Evolutionary conservation across 2,888 invertebrate genomes (phyloP), one percentile per base, ranked within the genome.

Genomic region (Folsomia candida): DNA sequence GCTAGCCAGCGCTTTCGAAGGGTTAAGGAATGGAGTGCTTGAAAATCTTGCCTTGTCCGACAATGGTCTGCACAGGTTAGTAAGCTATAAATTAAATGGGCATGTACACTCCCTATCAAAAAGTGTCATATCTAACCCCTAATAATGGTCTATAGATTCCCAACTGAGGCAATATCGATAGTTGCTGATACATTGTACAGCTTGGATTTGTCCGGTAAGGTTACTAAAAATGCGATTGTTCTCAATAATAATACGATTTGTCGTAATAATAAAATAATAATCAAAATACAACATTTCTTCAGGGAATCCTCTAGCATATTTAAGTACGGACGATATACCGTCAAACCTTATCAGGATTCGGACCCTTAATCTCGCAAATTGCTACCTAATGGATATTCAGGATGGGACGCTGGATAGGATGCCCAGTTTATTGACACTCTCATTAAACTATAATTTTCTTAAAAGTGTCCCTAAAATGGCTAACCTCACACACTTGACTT

Each of bases 181-280:
- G 27, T 78, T 3, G 18, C 58, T 0, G 1, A 14, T 0, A 68
- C 67, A 1, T 26, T 79, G 14, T 22, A 22, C 22, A 22, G 9
- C 3, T 54, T 79, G 20, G 72, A 76, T 24, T 58, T 79, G 2
- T 66, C 60, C 18, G n/a, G n/a, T n/a, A n/a, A n/a, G n/a, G n/a
- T n/a, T n/a, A n/a, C n/a, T n/a, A n/a, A n/a, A n/a, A n/a, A n/a
- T n/a, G n/a, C n/a, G n/a, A n/a, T n/a, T n/a, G n/a, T n/a, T n/a
- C n/a, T n/a, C n/a, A n/a, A n/a, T n/a, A n/a, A n/a, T n/a, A n/a
- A n/a, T n/a, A n/a, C n/a, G n/a, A n/a, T n/a, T n/a, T n/a, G n/a
- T n/a, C n/a, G n/a, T n/a, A n/a, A n/a, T n/a, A n/a, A n/a, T n/a
- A n/a, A n/a, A n/a, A n/a, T n/a, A n/a, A n/a, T n/a, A n/a, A n/a